A percentile compares a stretch with the other conserved stretches of the same genome.
These are phyloP conservation scores for Idaea biselata DNA, from an alignment of 2,888 invertebrate genomes.

Conservation along the genomic window DNA sequence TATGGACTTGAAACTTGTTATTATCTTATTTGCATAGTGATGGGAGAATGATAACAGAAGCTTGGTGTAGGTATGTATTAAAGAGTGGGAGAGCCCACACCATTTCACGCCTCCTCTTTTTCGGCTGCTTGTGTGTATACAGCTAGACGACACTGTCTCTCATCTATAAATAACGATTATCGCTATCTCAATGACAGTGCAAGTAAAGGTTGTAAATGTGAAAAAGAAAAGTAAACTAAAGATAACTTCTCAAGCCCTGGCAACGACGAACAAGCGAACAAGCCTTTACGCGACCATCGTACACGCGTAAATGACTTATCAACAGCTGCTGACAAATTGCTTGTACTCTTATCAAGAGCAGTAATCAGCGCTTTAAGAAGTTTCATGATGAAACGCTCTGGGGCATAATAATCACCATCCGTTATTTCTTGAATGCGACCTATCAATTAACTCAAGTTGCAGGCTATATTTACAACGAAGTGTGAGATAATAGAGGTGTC, in stretches of 20 bases:
- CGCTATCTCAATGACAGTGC: background rate
- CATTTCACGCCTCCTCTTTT: constrained; percentile 32
- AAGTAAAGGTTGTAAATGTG: background rate
- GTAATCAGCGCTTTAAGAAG: background rate
- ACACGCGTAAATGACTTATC: background rate
- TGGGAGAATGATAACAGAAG: constrained; percentile 30
- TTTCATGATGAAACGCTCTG: background rate
- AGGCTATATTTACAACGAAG: background rate
- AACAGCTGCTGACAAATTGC: background rate
- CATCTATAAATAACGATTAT: background rate
- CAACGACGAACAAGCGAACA: background rate
- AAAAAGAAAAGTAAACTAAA: background rate
- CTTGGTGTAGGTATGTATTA: constrained; percentile 34
- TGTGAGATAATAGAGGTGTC: constrained; percentile 9
- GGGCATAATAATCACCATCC: background rate
- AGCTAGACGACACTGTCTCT: constrained; percentile 28
- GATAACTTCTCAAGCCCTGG: background rate
- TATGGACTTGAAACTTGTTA: constrained; percentile 10
- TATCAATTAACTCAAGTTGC: background rate
- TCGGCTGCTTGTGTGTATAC: constrained; percentile 34
- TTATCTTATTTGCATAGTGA: constrained; percentile 12
- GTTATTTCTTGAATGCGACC: constrained; percentile 3
- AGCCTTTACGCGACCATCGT: background rate
- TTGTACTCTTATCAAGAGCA: background rate
- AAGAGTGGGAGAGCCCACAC: constrained; percentile 41